Evolutionary conservation across 2,888 invertebrate species (phyloP).

Genomic region (Pterobdella sp.): DNA sequence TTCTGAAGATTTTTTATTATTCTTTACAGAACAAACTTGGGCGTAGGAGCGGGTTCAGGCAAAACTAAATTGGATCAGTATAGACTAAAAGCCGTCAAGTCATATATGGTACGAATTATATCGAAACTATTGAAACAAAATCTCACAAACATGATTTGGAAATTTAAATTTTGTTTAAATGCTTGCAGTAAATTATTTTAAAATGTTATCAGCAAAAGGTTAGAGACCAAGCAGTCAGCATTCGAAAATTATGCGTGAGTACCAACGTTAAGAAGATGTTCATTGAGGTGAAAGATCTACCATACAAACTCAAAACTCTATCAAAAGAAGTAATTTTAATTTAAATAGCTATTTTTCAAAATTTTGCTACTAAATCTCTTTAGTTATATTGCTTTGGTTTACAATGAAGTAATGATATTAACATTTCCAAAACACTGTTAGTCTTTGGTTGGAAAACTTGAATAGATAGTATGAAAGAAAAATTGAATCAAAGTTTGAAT

Average conservation of each 20-base stretch:
- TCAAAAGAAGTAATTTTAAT: slow-evolving; percentile 33
- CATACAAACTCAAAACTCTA: slow-evolving; percentile 33
- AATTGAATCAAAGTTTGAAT: background rate
- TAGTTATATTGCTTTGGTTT: background rate
- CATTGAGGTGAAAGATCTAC: slow-evolving; percentile 31
- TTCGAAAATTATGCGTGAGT: slow-evolving; percentile 21
- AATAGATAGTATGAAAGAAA: background rate
- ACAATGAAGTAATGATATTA: background rate
- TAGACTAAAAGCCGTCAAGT: slow-evolving; percentile 35
- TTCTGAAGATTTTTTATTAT: too few relatives aligned
- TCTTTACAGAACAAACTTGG: slow-evolving; percentile 30
- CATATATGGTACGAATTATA: slow-evolving; percentile 32
- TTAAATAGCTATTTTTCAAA: too few relatives aligned
- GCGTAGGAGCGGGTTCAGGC: slow-evolving; percentile 35
- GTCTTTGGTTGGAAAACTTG: background rate
- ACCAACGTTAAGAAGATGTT: slow-evolving; percentile 32
- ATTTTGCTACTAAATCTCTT: too few relatives aligned
- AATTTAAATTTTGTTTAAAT: too few relatives aligned
- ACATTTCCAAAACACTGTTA: background rate
- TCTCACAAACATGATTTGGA: slow-evolving; percentile 27
- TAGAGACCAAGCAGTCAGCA: slow-evolving; percentile 20
- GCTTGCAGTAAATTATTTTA: too few relatives aligned
- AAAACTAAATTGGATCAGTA: slow-evolving; percentile 39
- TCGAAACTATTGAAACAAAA: background rate
- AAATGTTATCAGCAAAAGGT: slow-evolving; percentile 29